Percentiles rank a stretch among this genome's conserved stretches.
These are phyloP conservation scores for Dione juno DNA, from an alignment of 2,888 invertebrate genomes.

Conservation along the genomic window DNA sequence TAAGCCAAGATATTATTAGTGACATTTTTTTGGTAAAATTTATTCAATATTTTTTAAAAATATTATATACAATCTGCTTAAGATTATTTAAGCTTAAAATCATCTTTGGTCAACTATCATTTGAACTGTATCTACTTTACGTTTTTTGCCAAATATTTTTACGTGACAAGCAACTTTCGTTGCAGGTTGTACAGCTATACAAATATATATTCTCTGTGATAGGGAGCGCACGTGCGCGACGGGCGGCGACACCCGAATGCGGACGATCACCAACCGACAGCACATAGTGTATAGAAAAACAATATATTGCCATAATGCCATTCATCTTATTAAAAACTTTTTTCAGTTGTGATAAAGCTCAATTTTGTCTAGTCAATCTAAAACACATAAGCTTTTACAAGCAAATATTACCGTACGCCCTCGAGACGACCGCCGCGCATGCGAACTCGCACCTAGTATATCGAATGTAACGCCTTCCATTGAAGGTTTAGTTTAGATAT, in stretches of 20 bases:
- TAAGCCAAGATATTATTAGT: not conserved
- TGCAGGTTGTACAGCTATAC: constrained; percentile 44
- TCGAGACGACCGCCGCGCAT: constrained; percentile 76
- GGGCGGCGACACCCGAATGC: constrained; percentile 71
- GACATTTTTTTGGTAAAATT: no score
- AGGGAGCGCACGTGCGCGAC: constrained; percentile 73
- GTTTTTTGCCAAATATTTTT: not conserved
- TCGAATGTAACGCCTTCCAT: constrained; percentile 53
- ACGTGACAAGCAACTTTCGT: constrained; percentile 39
- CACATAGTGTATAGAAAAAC: constrained; percentile 31
- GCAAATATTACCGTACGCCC: constrained; percentile 58
- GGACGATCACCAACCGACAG: constrained; percentile 64
- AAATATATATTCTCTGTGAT: constrained; percentile 59
- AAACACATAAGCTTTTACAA: constrained; percentile 47
- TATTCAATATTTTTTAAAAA: no score
- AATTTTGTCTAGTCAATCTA: constrained; percentile 30
- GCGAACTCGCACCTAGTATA: constrained; percentile 61
- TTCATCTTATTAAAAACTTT: constrained; percentile 39
- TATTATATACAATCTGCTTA: no score
- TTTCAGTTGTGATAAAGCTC: rapidly evolving
- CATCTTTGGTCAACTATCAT: no score
- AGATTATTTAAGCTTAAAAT: no score
- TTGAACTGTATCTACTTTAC: not conserved
- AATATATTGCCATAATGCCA: not conserved
- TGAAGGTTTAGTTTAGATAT: constrained; percentile 49